Percentiles rank a stretch among this genome's conserved stretches.
These are phyloP conservation scores for Zelleria hepariella DNA, from an alignment of 2,888 invertebrate species.

Conservation along the genomic window DNA sequence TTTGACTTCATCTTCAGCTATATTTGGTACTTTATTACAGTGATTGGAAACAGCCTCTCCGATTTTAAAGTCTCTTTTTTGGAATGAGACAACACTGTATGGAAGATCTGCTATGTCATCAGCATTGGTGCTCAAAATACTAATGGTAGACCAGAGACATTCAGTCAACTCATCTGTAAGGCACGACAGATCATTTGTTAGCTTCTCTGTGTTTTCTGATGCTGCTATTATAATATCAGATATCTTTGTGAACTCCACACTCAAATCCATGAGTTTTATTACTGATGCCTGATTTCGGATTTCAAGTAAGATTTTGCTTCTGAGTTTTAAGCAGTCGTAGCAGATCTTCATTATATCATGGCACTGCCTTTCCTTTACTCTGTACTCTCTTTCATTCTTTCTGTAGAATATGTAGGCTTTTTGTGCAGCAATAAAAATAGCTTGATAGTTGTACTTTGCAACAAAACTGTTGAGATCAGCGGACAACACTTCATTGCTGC, in stretches of 20 bases:
- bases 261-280: constrained; percentile 54
- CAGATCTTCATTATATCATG: constrained; percentile 69
- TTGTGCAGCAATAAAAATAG: constrained; percentile 53
- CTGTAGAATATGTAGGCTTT: constrained; percentile 53
- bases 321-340: constrained; percentile 68
- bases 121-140: constrained; percentile 43
- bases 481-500: constrained; percentile 53
- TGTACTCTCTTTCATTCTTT: constrained; percentile 50
- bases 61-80: constrained; percentile 59
- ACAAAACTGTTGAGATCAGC: constrained; percentile 52
- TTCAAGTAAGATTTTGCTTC: constrained; percentile 61
- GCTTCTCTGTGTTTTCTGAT: constrained; percentile 44
- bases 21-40: constrained; percentile 33
- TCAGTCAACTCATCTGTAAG: constrained; percentile 45
- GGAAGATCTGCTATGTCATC: constrained; percentile 48
- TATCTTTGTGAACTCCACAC: constrained; percentile 56
- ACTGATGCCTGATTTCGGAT: constrained; percentile 54
- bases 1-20: constrained; percentile 38
- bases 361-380: constrained; percentile 53
- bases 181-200: constrained; percentile 32
- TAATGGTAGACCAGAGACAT: constrained; percentile 57
- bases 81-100: constrained; percentile 60
- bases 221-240: constrained; percentile 48
- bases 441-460: constrained; percentile 48
- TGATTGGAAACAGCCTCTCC: constrained; percentile 55